phyloP scores from a whole-genome alignment of 1,140 invertebrate genomes.

The Platyura marginata region DNA sequence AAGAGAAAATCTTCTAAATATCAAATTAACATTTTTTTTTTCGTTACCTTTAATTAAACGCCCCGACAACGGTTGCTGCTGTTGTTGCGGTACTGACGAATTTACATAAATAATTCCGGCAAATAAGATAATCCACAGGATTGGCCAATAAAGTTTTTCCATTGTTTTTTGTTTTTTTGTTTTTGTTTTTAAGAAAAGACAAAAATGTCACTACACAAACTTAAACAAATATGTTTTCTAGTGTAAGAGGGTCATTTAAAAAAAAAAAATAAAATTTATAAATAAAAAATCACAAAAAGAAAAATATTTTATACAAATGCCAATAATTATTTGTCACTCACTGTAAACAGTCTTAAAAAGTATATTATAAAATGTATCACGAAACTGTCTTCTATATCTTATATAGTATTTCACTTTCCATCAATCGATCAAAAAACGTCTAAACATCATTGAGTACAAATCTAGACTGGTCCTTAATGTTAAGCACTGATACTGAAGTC shows the following conservation, averaged over 20 bases:
- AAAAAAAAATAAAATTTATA: too few species aligned
- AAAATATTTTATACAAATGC: neutral
- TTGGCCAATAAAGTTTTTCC: neutral
- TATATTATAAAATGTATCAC: too few species aligned
- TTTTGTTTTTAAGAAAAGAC: neutral
- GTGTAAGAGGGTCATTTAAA: neutral
- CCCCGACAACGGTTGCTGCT: too few species aligned
- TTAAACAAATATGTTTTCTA: neutral
- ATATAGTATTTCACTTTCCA: neutral
- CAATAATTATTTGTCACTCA: too few species aligned
- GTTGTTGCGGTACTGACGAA: neutral
- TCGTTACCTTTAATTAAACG: neutral
- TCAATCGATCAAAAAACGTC: neutral
- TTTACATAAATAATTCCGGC: neutral
- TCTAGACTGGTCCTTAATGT: neutral
- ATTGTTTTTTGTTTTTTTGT: neutral
- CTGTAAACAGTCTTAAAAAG: too few species aligned
- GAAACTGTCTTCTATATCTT: neutral
- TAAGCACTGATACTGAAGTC: neutral
- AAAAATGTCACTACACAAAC: neutral
- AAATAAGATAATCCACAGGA: neutral
- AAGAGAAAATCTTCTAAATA: neutral
- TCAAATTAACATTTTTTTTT: neutral
- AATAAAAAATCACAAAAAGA: neutral
- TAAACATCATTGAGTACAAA: neutral